Evolutionary conservation across 2,888 invertebrate genomes (phyloP), one percentile per base, ranked within the genome.

Genomic region (Scrobipalpa costella): DNA sequence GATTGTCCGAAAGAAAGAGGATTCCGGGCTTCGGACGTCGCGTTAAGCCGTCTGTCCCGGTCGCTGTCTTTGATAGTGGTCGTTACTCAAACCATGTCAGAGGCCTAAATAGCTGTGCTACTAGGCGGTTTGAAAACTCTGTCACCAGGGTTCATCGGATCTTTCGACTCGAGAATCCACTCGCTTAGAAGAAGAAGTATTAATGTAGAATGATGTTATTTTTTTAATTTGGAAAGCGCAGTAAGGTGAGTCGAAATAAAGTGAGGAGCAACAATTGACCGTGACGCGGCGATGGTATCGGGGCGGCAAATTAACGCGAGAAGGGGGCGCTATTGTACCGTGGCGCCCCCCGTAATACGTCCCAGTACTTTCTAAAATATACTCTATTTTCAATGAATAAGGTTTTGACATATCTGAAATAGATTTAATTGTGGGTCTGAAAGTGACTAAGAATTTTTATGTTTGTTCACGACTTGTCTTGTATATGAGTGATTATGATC

Each of bases 221-320:
- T 27, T 27, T 2, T 52, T 11, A 57, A 34, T 19, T n/a, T 57
- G n/a, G 2, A 57, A 57, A 19, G 11, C 57, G 17, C 6, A 7
- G 47, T 17, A 47, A 47, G 17, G 47, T 17, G 8, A 17, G 47
- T 47, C 47, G 38, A 58, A 15, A 58, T 58, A 58, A 58, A 58
- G 19, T 19, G 57, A 38, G 34, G 57, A 38, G 64, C 64, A 63
- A 69, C 70, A 72, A 74, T 73, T 71, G 68, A 66, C 72, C 72
- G 73, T 74, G 70, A 73, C 74, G 68, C 15, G 34, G 68, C 66
- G 79, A 52, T 79, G 69, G 63, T 79, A 80, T 80, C 80, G 68
- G 67, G 67, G 64, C 69, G 68, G 71, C 74, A 75, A 77, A 75
- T 75, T 76, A 78, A 74, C 76, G 71, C 77, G 34, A 57, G 21